Evolutionary conservation across 2,113 vertebrate species (phyloP).

Genomic region (rabbit (Oryctolagus cuniculus)): mOryCun1.1 NC_091444.1:3578501-3579000

Average conservation of each 20-base stretch:
- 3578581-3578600: background rate
- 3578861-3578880: slow-evolving; percentile 85
- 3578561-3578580: background rate
- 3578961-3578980: slow-evolving; percentile 30
- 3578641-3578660: background rate
- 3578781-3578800: background rate
- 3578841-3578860: slow-evolving; percentile 83
- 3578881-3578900: slow-evolving; percentile 91
- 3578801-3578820: background rate
- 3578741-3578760: background rate
- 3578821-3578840: slow-evolving; percentile 89
- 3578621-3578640: background rate
- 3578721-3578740: background rate
- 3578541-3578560: background rate
- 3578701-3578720: slow-evolving; percentile 33
- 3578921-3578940: slow-evolving; percentile 42
- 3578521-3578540: background rate
- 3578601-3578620: background rate
- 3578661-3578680: background rate
- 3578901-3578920: slow-evolving; percentile 86
- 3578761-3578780: slow-evolving; percentile 10
- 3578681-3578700: background rate
- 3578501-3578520: background rate
- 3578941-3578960: slow-evolving; percentile 28
- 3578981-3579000: slow-evolving; percentile 53